Conservation (phyloP, 2,113 vertebrate genomes). For the Suncus etruscus region DNA sequence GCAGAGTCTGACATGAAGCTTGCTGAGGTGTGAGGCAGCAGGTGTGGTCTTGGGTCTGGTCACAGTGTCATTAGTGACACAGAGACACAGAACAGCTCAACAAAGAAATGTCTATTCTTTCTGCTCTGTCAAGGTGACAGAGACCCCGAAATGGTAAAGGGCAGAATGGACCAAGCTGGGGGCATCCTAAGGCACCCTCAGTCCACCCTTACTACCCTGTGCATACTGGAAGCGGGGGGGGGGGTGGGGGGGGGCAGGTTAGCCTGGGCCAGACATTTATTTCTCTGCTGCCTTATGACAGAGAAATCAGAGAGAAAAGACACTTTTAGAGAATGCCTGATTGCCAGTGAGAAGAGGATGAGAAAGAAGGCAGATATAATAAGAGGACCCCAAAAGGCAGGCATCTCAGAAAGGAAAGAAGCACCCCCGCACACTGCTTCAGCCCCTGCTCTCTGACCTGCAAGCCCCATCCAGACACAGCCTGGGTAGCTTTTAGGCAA, state of each 20-base stretch:
- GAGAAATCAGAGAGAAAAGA: neutral
- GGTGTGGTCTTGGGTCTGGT: neutral
- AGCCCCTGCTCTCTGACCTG: neutral
- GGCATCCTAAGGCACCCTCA: neutral
- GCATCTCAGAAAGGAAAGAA: slow-evolving; percentile 42
- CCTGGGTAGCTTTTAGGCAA: too few species aligned
- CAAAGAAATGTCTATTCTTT: neutral
- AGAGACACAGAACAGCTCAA: neutral
- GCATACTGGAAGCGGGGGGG: neutral
- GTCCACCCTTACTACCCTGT: neutral
- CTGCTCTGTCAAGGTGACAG: neutral
- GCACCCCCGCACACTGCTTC: neutral
- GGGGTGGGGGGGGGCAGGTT: neutral
- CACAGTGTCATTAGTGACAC: neutral
- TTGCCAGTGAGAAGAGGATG: neutral
- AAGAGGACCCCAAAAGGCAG: neutral
- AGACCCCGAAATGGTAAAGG: neutral
- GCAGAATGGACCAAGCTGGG: neutral
- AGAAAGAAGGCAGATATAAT: slow-evolving; percentile 16
- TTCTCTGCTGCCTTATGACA: neutral
- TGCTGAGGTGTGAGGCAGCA: neutral
- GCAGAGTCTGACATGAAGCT: slow-evolving; percentile 1
- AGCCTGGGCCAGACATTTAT: neutral
- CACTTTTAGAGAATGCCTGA: neutral
- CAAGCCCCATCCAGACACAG: neutral